These are phyloP conservation scores for Bombus huntii DNA, from an alignment of 1,140 invertebrate genomes.

Conservation along the genomic window DNA sequence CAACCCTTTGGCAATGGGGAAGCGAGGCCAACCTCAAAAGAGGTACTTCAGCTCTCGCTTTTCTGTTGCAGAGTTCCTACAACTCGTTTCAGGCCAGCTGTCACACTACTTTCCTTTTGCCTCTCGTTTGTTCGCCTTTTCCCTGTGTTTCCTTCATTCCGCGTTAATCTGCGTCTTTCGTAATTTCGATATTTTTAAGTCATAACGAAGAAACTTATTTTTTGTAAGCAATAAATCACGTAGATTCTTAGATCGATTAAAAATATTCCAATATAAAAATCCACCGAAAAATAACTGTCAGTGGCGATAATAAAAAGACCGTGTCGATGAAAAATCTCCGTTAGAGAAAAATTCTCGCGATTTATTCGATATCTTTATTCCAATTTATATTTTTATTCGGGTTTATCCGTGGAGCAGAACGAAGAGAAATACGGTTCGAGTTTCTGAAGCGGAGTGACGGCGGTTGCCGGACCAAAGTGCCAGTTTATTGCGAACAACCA, in stretches of 20 bases:
- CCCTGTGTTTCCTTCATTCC: neutral
- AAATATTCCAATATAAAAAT: no score
- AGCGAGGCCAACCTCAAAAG: conserved; percentile 28
- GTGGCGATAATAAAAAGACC: no score
- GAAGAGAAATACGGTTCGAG: neutral
- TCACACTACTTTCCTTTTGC: neutral
- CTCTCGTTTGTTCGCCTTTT: neutral
- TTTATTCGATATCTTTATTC: neutral
- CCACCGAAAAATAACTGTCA: fast-evolving
- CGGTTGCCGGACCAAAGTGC: neutral
- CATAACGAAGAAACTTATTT: no score
- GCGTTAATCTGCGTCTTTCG: neutral
- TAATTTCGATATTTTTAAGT: neutral
- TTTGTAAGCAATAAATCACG: no score
- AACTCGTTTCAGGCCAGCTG: neutral
- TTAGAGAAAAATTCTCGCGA: neutral
- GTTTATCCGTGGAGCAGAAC: neutral
- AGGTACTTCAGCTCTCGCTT: conserved; percentile 17
- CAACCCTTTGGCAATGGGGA: neutral
- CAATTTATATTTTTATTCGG: neutral
- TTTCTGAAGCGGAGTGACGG: neutral
- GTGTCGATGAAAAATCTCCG: neutral
- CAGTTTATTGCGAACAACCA: conserved; percentile 11
- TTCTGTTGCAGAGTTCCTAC: conserved; percentile 7
- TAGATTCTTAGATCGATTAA: no score